Conservation (phyloP, 2,888 invertebrate species). For the Baronia brevicornis region DNA sequence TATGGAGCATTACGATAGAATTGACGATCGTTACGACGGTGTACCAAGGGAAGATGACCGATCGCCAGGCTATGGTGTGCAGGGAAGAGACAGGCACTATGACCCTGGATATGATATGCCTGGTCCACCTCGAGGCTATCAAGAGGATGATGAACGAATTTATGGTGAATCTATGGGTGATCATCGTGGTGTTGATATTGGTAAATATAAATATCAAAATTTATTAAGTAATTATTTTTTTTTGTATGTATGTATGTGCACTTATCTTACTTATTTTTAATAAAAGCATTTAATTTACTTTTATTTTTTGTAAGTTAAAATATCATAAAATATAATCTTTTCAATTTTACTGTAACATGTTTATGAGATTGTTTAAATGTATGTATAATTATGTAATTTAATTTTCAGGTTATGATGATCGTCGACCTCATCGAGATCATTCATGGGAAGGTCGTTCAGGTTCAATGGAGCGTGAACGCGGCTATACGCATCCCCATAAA, state of each 20-base stretch:
- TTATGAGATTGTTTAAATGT: constrained; percentile 1
- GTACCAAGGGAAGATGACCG: constrained; percentile 60
- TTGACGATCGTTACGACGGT: constrained; percentile 62
- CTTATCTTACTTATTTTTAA: background rate
- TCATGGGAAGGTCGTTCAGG: constrained; percentile 74
- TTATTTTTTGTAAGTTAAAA: too few species aligned
- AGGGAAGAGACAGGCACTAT: constrained; percentile 63
- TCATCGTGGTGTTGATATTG: constrained; percentile 60
- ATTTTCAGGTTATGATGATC: constrained; percentile 62
- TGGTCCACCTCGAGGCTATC: constrained; percentile 64
- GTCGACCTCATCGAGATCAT: constrained; percentile 67
- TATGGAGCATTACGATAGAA: constrained; percentile 69
- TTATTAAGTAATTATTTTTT: background rate
- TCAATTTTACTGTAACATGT: constrained; percentile 3
- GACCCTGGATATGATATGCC: constrained; percentile 62
- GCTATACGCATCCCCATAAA: constrained; percentile 65
- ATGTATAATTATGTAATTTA: background rate
- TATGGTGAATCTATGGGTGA: constrained; percentile 66
- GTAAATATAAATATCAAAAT: constrained; percentile 28
- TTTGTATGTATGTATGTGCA: background rate
- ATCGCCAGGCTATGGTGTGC: constrained; percentile 58
- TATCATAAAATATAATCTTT: too few species aligned
- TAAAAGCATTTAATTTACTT: too few species aligned
- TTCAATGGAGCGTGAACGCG: constrained; percentile 63
- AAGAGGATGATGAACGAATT: constrained; percentile 72